Evolutionary conservation across 2,888 invertebrate species (phyloP).

Genomic region (Diaperis boleti): DNA sequence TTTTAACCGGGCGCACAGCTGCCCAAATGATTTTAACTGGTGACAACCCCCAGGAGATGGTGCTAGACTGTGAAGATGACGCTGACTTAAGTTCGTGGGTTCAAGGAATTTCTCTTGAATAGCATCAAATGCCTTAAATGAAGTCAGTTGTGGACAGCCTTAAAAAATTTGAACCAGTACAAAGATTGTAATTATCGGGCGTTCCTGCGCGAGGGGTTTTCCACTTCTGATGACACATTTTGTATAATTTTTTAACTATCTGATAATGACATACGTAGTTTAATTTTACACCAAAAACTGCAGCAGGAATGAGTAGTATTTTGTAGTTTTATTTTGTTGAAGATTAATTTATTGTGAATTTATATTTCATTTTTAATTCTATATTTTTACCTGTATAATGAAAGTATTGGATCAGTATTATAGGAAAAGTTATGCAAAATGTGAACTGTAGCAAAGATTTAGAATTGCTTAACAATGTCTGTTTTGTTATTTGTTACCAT

Average conservation of each 20-base stretch:
- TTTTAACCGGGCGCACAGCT: conserved; percentile 86
- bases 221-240: conserved; percentile 2
- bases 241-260: conserved; percentile 15
- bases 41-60: conserved; percentile 73
- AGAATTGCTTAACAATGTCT: conserved; percentile 38
- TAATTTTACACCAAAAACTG: too few species aligned
- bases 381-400: neutral
- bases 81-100: conserved; percentile 90
- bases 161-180: conserved; percentile 2
- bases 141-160: conserved; percentile 4
- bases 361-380: too few species aligned
- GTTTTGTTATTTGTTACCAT: conserved; percentile 26
- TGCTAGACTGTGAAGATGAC: conserved; percentile 80
- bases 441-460: conserved; percentile 25
- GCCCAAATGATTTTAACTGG: conserved; percentile 78
- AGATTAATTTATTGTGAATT: neutral
- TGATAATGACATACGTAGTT: neutral
- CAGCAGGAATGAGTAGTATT: too few species aligned
- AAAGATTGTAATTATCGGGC: conserved; percentile 8
- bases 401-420: conserved; percentile 12
- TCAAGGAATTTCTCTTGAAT: conserved; percentile 85
- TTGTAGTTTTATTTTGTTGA: neutral
- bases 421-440: conserved; percentile 23
- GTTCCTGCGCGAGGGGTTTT: conserved; percentile 1
- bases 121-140: conserved; percentile 45